Evolutionary conservation across 2,888 invertebrate species (phyloP).

Genomic region (Gymnoscelis rufifasciata): DNA sequence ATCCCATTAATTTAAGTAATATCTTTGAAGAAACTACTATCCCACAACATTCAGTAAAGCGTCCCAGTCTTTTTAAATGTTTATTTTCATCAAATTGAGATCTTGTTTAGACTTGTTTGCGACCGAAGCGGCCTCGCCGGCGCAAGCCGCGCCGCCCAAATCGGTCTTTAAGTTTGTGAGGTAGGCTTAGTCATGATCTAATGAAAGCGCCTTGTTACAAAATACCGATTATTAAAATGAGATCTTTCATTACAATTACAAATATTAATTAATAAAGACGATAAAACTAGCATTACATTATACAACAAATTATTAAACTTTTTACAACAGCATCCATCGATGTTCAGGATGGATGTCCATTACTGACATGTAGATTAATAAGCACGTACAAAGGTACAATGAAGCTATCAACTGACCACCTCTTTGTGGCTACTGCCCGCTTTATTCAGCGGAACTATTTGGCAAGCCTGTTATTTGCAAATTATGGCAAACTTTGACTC

Average conservation of each 20-base stretch:
- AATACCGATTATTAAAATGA: constrained; percentile 80
- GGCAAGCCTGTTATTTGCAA: constrained; percentile 25
- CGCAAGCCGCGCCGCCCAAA: constrained; percentile 25
- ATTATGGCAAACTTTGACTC: constrained; percentile 27
- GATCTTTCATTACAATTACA: constrained; percentile 79
- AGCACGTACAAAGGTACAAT: constrained; percentile 70
- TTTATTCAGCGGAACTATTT: constrained; percentile 14
- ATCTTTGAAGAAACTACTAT: constrained; percentile 75
- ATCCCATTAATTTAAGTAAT: constrained; percentile 76
- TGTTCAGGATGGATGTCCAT: constrained; percentile 50
- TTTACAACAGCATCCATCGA: constrained; percentile 62
- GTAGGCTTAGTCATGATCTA: constrained; percentile 79
- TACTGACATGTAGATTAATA: constrained; percentile 42
- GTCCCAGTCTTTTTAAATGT: constrained; percentile 78
- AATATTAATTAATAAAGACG: constrained; percentile 74
- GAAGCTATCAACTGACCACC: constrained; percentile 40
- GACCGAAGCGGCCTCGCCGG: constrained; percentile 48
- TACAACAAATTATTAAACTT: constrained; percentile 76
- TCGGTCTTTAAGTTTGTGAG: constrained; percentile 73
- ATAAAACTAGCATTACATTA: constrained; percentile 77
- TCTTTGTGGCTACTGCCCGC: constrained; percentile 1
- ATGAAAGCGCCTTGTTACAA: constrained; percentile 79
- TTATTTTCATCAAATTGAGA: constrained; percentile 80
- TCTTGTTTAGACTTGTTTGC: constrained; percentile 76
- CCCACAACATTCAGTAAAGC: constrained; percentile 80